These are phyloP conservation scores for Salvelinus sp. DNA, from an alignment of 2,113 vertebrate genomes.

Conservation along the genomic window DNA sequence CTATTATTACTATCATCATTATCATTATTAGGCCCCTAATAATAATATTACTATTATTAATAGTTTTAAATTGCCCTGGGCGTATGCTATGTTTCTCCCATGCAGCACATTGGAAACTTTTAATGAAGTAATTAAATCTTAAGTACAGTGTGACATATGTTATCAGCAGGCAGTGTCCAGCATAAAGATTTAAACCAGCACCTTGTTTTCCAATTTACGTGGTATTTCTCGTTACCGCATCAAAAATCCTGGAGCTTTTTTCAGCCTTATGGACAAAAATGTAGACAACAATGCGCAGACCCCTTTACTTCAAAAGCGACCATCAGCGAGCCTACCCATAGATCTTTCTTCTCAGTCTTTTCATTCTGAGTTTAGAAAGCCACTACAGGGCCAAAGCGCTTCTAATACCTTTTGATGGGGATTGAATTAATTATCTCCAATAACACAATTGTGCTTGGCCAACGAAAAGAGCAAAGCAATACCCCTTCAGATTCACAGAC, in stretches of 20 bases:
- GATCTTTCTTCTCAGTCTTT: constrained; percentile 81
- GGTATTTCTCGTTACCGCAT: constrained; percentile 82
- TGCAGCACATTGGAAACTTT: not conserved
- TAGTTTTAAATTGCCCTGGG: not conserved
- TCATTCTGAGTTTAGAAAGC: constrained; percentile 83
- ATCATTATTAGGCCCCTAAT: not conserved
- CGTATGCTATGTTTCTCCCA: constrained; percentile 1
- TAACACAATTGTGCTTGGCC: constrained; percentile 94
- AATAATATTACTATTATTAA: not conserved
- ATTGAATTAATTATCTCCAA: constrained; percentile 99
- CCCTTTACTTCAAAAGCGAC: constrained; percentile 88
- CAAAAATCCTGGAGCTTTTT: constrained; percentile 83
- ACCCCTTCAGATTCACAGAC: constrained; percentile 80
- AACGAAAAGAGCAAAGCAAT: constrained; percentile 98
- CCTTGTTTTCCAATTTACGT: constrained; percentile 77
- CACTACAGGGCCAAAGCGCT: constrained; percentile 85
- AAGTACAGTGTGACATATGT: constrained; percentile 82
- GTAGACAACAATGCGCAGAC: constrained; percentile 79
- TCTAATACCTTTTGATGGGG: constrained; percentile 97
- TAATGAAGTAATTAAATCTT: constrained; percentile 48
- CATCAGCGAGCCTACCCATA: constrained; percentile 80
- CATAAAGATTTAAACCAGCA: constrained; percentile 60
- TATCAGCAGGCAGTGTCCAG: constrained; percentile 74
- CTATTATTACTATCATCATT: no score
- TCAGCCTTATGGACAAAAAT: constrained; percentile 85